phyloP scores from a whole-genome alignment of 30 jellyfish, hydroid and myxozoan species.

The Clytia hemisphaerica region DNA sequence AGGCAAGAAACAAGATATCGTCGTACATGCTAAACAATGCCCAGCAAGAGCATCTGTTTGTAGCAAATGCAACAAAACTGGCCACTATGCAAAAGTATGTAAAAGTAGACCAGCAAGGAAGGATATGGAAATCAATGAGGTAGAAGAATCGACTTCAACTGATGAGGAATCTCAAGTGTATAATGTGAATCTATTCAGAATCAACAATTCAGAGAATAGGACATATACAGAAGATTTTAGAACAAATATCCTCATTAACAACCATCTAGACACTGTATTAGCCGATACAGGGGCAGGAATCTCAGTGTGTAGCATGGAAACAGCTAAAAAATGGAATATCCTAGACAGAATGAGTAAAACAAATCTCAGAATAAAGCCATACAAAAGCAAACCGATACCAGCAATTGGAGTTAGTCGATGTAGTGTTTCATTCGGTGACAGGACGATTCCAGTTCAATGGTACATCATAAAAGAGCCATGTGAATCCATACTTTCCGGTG shows the following conservation, averaged over 20 bases:
- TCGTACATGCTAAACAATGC: not conserved
- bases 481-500: too few relatives aligned
- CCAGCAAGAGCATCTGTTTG: not conserved
- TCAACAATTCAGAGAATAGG: too few relatives aligned
- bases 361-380: not conserved
- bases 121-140: not conserved
- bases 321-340: too few relatives aligned
- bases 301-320: too few relatives aligned
- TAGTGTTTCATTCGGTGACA: not conserved
- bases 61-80: not conserved
- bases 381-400: not conserved
- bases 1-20: not conserved
- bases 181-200: not conserved
- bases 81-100: not conserved
- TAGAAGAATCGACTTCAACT: not conserved
- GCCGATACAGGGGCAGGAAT: too few relatives aligned
- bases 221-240: too few relatives aligned
- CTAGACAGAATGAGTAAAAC: too few relatives aligned
- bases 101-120: not conserved
- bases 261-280: too few relatives aligned
- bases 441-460: not conserved
- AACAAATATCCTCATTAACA: not conserved
- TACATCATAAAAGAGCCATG: not conserved
- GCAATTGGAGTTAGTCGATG: not conserved
- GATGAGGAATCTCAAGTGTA: not conserved